Conservation (phyloP, 2,113 vertebrate species). For the Solea senegalensis region DNA sequence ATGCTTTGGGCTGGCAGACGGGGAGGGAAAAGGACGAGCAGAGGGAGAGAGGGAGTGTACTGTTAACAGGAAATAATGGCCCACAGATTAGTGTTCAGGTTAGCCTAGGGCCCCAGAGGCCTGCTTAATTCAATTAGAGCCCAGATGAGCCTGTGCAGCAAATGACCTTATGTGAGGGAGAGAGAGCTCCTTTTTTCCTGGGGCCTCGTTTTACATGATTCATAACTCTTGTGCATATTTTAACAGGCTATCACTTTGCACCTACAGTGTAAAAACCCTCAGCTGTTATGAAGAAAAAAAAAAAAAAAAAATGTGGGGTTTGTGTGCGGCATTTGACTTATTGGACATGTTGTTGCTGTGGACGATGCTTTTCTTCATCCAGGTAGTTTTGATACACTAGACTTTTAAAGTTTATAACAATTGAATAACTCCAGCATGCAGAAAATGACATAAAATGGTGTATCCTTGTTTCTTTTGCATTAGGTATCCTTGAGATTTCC, state of each 20-base stretch:
- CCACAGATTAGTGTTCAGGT: conserved; percentile 83
- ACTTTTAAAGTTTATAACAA: not conserved
- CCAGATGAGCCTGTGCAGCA: conserved; percentile 81
- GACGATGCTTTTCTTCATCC: conserved; percentile 2
- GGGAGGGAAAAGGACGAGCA: conserved; percentile 41
- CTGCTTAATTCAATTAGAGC: conserved; percentile 85
- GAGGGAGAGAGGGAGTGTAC: conserved; percentile 62
- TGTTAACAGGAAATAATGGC: conserved; percentile 83
- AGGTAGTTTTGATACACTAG: not conserved
- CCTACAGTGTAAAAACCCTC: conserved; percentile 60
- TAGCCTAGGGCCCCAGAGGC: conserved; percentile 79
- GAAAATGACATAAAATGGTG: conserved; percentile 9
- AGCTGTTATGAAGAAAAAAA: conserved; percentile 33
- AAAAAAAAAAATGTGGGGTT: conserved; percentile 21
- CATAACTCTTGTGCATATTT: conserved; percentile 77
- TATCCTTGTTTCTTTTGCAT: conserved; percentile 15
- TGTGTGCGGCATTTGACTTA: conserved; percentile 32
- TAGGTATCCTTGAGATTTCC: conserved; percentile 41
- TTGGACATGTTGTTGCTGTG: conserved; percentile 6
- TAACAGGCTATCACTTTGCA: conserved; percentile 77
- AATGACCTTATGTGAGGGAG: conserved; percentile 81
- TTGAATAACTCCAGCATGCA: conserved; percentile 19
- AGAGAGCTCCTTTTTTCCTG: conserved; percentile 69
- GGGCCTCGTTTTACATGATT: conserved; percentile 77
- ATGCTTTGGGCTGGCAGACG: conserved; percentile 70